Percentiles rank a stretch among this genome's conserved stretches.
Conservation (phyloP, 2,888 invertebrate species). For the Melikaiella ostensackeni region DNA sequence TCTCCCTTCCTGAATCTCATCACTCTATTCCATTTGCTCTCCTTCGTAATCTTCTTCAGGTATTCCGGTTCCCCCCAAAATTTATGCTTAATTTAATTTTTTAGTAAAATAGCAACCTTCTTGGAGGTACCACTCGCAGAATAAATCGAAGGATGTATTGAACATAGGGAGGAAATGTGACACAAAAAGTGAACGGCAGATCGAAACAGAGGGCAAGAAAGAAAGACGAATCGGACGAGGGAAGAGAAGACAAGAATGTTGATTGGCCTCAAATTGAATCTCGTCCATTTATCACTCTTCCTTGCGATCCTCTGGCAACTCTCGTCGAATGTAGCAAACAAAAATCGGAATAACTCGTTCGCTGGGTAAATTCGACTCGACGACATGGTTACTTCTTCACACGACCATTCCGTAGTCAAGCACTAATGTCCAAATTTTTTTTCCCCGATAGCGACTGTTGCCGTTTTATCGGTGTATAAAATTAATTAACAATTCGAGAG, state of each 20-base stretch:
- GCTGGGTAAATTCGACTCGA: slow-evolving; percentile 39
- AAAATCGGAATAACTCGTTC: slow-evolving; percentile 41
- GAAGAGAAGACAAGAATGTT: slow-evolving; percentile 72
- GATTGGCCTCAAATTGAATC: slow-evolving; percentile 76
- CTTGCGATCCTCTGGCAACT: slow-evolving; percentile 44
- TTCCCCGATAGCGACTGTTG: slow-evolving; percentile 27
- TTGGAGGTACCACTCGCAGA: neutral
- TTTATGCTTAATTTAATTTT: neutral
- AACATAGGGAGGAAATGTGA: slow-evolving; percentile 63
- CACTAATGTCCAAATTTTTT: slow-evolving; percentile 26
- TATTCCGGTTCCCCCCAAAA: too few relatives aligned
- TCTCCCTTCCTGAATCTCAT: too few relatives aligned
- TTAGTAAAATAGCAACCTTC: neutral
- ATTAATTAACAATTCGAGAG: slow-evolving; percentile 65
- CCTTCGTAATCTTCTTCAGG: too few relatives aligned
- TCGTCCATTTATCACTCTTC: slow-evolving; percentile 73
- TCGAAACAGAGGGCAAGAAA: slow-evolving; percentile 48
- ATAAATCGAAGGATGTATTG: slow-evolving; percentile 28
- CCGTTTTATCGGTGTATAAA: slow-evolving; percentile 65
- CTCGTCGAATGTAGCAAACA: slow-evolving; percentile 44
- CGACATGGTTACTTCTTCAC: slow-evolving; percentile 42
- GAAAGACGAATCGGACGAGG: slow-evolving; percentile 54
- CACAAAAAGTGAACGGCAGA: slow-evolving; percentile 62
- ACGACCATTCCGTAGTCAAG: slow-evolving; percentile 22
- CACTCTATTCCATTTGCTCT: too few relatives aligned